Base-by-base conservation (phyloP, 2,888 invertebrate species). In the Pyrrhosoma nymphula region DNA sequence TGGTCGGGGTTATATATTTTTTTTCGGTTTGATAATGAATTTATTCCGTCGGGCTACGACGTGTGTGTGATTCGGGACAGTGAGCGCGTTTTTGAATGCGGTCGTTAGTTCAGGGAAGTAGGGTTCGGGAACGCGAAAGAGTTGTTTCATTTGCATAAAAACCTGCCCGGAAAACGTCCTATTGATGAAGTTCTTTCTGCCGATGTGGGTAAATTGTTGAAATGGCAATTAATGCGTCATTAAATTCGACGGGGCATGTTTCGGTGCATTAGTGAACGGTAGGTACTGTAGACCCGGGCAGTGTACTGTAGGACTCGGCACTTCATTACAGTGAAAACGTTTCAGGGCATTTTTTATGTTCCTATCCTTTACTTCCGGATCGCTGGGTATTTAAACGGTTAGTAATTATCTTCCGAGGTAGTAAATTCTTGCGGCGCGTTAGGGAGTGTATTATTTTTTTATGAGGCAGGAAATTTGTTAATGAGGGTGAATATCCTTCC, bases 171-270 rank as follows among this genome's bases (percentile, higher is more conserved):
- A 82, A 82, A 82, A 82, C 35, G 30, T 82, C 82, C 82, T 35
- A 82, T 82, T 82, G 82, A 82, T 82, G 82, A 35, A 82, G 82
- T 82, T 82, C 82, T 82, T 82, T 82, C 82, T 82, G 82, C 35
- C 82, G 82, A 82, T 82, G 26, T 82, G 82, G 82, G 82, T 82
- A 35, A 82, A 82, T 82, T 82, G 82, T 82, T 82, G 82, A 82
- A 82, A 82, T 35, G 82, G 82, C 82, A 82, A 82, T 30, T 82
- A 82, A 82, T 82, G 82, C 35, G 18, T 82, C 82, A 35, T 82
- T 82, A 82, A 82, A 82, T 35, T 18, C 82, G 82, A 35, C 82
- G 12, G 82, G 30, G 26, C 82, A 82, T 30, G 82, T 16, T 82
- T 82, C 35, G 16, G 82, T 82, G 14, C 82, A 82, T 82, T 82